These are phyloP conservation scores for Synergus laeviventris DNA, from an alignment of 2,888 invertebrate species.

Conservation along the genomic window DNA sequence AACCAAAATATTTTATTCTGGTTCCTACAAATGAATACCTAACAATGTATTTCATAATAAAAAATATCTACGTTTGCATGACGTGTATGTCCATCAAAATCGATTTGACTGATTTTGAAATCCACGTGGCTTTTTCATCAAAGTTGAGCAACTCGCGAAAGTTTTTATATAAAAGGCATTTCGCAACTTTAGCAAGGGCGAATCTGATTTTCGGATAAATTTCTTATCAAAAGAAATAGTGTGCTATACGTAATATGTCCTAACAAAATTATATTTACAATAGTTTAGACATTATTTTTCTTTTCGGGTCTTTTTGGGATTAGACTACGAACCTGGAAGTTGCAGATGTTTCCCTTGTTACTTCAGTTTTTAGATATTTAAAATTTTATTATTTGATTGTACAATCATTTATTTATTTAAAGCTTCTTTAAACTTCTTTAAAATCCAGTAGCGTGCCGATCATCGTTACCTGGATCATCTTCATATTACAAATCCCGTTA, in stretches of 20 bases:
- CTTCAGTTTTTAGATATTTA: not conserved
- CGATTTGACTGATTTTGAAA: slow-evolving; percentile 1
- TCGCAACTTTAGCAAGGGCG: not conserved
- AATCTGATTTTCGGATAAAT: not conserved
- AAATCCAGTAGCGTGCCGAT: slow-evolving; percentile 14
- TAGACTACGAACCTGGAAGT: not conserved
- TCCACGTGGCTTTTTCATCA: slow-evolving; percentile 14
- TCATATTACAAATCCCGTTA: slow-evolving; percentile 15
- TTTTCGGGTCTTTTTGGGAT: not conserved
- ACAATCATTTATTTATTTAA: not conserved
- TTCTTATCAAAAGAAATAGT: not conserved
- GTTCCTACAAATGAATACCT: too few relatives aligned
- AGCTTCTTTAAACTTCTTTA: not conserved
- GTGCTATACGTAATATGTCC: not conserved
- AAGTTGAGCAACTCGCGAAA: slow-evolving; percentile 6
- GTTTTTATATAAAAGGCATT: not conserved
- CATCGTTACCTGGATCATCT: slow-evolving; percentile 13
- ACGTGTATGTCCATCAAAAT: slow-evolving; percentile 1
- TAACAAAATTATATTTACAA: not conserved
- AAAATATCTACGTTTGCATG: not conserved
- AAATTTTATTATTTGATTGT: not conserved
- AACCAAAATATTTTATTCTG: not conserved
- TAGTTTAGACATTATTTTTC: not conserved
- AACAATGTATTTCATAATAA: too few relatives aligned
- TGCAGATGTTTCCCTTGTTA: not conserved